These are phyloP conservation scores for Varecia variegata DNA, from an alignment of 2,797 vertebrate species.

Conservation along the genomic window DNA sequence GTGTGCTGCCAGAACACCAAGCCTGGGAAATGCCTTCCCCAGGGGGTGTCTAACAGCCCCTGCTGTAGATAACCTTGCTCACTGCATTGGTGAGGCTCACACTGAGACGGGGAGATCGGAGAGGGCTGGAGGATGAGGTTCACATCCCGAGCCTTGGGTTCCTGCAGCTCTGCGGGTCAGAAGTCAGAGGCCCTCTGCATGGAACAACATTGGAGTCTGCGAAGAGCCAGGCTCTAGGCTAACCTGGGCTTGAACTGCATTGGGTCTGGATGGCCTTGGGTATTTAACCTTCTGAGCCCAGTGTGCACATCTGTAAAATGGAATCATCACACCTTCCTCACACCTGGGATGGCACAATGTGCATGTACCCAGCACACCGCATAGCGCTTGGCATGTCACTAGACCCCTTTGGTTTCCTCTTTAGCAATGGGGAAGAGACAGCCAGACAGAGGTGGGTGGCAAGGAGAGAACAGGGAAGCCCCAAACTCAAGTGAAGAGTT, in stretches of 20 bases:
- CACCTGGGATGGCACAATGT: background rate
- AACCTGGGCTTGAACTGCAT: background rate
- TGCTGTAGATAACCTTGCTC: background rate
- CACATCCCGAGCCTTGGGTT: background rate
- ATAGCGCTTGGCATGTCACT: background rate
- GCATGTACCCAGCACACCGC: background rate
- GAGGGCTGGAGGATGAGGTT: accelerated
- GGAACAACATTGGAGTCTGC: background rate
- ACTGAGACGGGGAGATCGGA: background rate
- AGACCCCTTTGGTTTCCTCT: background rate
- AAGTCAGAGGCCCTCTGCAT: background rate
- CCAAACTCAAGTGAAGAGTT: background rate
- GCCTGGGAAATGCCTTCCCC: background rate
- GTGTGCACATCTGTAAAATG: background rate
- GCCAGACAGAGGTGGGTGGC: background rate
- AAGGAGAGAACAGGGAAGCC: background rate
- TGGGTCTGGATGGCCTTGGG: background rate
- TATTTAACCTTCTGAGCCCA: background rate
- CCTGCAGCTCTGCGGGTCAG: background rate
- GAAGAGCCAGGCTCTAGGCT: background rate
- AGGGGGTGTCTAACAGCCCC: background rate
- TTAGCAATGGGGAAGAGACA: background rate
- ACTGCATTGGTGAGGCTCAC: background rate
- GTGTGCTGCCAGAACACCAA: background rate
- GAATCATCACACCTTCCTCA: background rate